Conservation (phyloP, 2,797 vertebrate species). For the Thaleichthys pacificus region DNA sequence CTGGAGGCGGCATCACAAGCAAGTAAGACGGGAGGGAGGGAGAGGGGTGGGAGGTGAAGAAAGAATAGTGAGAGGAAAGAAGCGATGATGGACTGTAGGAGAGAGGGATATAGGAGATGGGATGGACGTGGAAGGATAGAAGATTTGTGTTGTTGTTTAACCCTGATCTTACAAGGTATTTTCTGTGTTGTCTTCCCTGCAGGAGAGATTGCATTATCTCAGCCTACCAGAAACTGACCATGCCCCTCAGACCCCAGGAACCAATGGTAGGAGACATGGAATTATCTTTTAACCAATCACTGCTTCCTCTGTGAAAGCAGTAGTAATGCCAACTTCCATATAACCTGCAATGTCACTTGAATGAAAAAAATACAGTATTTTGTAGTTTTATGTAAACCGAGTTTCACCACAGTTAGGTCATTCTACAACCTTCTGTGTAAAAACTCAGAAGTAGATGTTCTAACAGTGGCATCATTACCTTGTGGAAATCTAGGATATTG, state of each 20-base stretch:
- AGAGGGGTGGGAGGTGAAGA: background rate
- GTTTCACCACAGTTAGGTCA: too few species aligned
- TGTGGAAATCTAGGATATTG: conserved; percentile 66
- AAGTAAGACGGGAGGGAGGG: conserved; percentile 63
- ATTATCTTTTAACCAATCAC: background rate
- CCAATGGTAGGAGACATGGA: conserved; percentile 60
- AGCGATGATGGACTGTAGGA: background rate
- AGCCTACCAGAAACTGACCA: conserved; percentile 74
- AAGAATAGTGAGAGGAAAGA: background rate
- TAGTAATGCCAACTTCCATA: background rate
- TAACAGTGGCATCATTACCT: conserved; percentile 1
- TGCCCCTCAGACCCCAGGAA: conserved; percentile 54
- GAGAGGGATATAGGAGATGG: background rate
- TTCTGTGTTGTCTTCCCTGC: conserved; percentile 24
- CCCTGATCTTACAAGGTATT: background rate
- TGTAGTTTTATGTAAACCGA: too few species aligned
- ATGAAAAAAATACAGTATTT: too few species aligned
- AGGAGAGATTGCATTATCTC: conserved; percentile 78
- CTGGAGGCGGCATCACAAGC: conserved; percentile 83
- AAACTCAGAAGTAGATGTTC: background rate
- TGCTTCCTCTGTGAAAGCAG: background rate
- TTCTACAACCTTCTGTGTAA: too few species aligned
- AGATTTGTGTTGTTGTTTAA: background rate
- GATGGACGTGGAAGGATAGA: background rate
- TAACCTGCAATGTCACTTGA: background rate